A percentile compares a stretch with the other conserved stretches of the same genome.
These are phyloP conservation scores for Aplochiton taeniatus DNA, from an alignment of 2,797 vertebrate species.

Conservation along the genomic window DNA sequence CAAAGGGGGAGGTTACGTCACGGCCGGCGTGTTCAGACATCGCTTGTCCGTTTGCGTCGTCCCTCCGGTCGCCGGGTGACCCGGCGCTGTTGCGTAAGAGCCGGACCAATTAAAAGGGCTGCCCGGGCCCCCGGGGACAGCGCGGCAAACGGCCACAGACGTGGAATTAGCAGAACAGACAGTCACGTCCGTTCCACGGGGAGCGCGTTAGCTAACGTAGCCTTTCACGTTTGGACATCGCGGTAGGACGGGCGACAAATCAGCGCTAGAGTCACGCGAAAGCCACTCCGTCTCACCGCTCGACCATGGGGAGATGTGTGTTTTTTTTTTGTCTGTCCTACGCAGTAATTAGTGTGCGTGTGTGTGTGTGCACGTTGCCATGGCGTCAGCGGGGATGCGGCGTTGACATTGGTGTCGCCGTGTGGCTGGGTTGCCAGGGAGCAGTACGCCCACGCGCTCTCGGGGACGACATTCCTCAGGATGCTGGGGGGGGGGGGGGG, in stretches of 20 bases:
- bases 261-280: too few species aligned
- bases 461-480: constrained; percentile 39
- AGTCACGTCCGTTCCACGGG: background rate
- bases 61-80: background rate
- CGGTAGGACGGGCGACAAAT: too few species aligned
- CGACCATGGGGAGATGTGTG: background rate
- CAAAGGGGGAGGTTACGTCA: background rate
- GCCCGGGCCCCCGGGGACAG: constrained; percentile 31
- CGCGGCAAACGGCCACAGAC: constrained; percentile 19
- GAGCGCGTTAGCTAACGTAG: background rate
- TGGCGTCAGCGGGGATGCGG: background rate
- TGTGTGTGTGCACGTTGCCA: background rate
- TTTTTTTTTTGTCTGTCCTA: background rate
- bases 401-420: constrained; percentile 45
- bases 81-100: constrained; percentile 32
- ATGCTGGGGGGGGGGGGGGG: too few species aligned
- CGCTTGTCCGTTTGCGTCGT: background rate
- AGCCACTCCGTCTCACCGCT: background rate
- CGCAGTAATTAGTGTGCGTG: background rate
- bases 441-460: constrained; percentile 31
- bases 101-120: constrained; percentile 37
- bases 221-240: too few species aligned
- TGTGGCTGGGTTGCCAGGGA: constrained; percentile 23
- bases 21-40: background rate
- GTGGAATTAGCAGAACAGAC: background rate